Percentiles rank a stretch among this genome's conserved stretches.
These are phyloP conservation scores for Macrotus californicus DNA, from an alignment of 2,113 vertebrate genomes.

Conservation along the genomic window DNA sequence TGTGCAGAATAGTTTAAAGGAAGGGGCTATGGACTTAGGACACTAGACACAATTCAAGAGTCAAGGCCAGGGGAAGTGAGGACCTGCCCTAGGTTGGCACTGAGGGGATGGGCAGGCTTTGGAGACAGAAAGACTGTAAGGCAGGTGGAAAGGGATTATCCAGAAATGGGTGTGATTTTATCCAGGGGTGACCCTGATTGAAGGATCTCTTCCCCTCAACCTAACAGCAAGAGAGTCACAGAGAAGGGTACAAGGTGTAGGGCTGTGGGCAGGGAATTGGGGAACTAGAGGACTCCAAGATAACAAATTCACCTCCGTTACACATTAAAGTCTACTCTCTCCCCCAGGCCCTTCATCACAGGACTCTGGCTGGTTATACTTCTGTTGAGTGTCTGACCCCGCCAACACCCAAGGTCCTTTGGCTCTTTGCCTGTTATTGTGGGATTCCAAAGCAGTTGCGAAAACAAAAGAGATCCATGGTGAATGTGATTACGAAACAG, in stretches of 20 bases:
- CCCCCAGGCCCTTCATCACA: neutral
- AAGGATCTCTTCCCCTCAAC: no score
- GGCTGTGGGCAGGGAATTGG: neutral
- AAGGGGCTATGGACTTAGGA: neutral
- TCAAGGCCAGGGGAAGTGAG: neutral
- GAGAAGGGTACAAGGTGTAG: neutral
- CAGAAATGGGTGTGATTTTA: neutral
- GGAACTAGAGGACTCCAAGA: neutral
- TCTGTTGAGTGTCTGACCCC: neutral
- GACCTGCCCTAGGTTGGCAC: accelerated
- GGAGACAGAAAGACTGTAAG: neutral
- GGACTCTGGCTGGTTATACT: neutral
- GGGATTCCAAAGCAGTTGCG: neutral
- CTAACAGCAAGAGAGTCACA: neutral
- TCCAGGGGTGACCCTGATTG: neutral
- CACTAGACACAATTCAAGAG: neutral
- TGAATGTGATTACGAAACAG: neutral
- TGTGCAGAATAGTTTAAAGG: neutral
- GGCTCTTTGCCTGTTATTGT: neutral
- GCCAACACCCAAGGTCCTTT: neutral
- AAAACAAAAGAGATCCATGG: neutral
- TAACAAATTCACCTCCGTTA: neutral
- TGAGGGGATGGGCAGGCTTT: neutral
- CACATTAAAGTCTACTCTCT: neutral
- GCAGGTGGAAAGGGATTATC: neutral